Evolutionary conservation across 2,113 vertebrate species (phyloP), one percentile per base, ranked within the genome.

Genomic region (Saimiri boliviensis): DNA sequence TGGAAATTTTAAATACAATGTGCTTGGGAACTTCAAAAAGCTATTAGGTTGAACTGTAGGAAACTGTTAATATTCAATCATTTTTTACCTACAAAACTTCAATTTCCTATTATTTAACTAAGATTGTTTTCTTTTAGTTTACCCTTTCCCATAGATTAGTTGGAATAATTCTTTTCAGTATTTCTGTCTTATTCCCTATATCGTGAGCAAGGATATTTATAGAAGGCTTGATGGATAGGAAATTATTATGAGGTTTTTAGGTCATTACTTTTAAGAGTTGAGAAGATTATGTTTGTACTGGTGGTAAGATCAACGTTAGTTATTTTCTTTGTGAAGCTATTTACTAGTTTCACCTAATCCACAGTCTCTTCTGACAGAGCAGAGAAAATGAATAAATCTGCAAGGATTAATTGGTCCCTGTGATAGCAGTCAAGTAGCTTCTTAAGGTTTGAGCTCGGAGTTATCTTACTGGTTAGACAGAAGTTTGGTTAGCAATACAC

Each of bases 271-370:
- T 71, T 60, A 93, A 93, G 37, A 97, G 76, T 35, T 95, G 82
- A 94, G 82, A 93, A 91, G 47, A 42, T 74, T 91, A 47, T 82
- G 35, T 91, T 96, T 94, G 10, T 91, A n/a, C 12, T 52, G 20
- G 17, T 21, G 5, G 49, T 94, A 93, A 86, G 13, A 89, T 91
- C 60, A 91, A 85, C 25, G 6, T 63, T 63, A 63, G 60, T 63
- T 32, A 63, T 63, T 63, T 63, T 63, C 60, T 88, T 94, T 96
- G 77, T 94, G 47, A 96, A 95, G 3, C 47, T 96, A 66, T 89
- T 96, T 95, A 81, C 94, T 83, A 80, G 49, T 94, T 91, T 96
- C 30, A 83, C n/a, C 32, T 96, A 92, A 86, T 94, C 73, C 82
- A 96, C 8, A 81, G 16, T 40, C 32, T 30, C 37, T 92, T 82